A percentile compares a stretch with the other conserved stretches of the same genome.
These are phyloP conservation scores for Polydesmus complanatus DNA, from an alignment of 2,888 invertebrate genomes.

Conservation along the genomic window DNA sequence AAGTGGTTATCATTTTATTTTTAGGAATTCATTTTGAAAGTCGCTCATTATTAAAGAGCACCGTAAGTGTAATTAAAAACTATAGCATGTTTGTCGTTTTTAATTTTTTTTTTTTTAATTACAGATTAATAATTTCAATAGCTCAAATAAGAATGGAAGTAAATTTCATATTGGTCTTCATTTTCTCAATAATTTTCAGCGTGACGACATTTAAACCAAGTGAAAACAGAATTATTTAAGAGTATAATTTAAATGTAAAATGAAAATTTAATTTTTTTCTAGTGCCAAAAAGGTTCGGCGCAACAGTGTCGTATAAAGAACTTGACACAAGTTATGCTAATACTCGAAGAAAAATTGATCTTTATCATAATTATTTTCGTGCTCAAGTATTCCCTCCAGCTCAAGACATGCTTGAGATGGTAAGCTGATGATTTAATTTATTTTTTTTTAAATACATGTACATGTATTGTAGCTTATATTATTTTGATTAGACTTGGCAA, in stretches of 20 bases:
- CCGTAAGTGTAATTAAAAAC: too few species aligned
- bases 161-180: background rate
- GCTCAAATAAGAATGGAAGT: too few species aligned
- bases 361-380: constrained; percentile 62
- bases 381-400: constrained; percentile 57
- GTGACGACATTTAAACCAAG: background rate
- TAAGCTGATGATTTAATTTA: constrained; percentile 28
- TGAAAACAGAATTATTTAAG: background rate
- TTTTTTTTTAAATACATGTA: background rate
- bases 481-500: constrained; percentile 51
- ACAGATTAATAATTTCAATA: too few species aligned
- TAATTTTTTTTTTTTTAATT: too few species aligned
- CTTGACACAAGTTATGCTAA: constrained; percentile 20
- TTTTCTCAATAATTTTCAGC: background rate
- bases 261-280: background rate
- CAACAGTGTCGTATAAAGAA: constrained; percentile 20
- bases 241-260: background rate
- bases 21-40: too few species aligned
- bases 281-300: constrained; percentile 22
- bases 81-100: too few species aligned
- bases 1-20: too few species aligned
- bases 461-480: constrained; percentile 21
- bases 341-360: constrained; percentile 50
- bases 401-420: constrained; percentile 69
- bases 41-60: too few species aligned